phyloP scores from a whole-genome alignment of 1,140 invertebrate species.

The Armadillidium nasatum region DNA sequence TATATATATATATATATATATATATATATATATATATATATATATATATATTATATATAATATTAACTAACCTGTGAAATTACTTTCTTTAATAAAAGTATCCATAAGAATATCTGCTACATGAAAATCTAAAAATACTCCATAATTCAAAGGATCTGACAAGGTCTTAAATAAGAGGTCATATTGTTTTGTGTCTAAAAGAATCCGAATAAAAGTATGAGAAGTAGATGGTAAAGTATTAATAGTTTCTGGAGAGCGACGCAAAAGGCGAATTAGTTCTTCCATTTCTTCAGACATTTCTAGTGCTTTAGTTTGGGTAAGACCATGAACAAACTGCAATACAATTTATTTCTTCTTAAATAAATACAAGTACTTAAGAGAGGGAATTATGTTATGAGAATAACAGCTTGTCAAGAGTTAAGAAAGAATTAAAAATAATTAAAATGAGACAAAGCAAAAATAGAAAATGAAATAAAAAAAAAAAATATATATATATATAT shows the following conservation, averaged over 20 bases:
- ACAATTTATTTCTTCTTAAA: too few relatives aligned
- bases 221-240: slow-evolving; percentile 70
- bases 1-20: too few relatives aligned
- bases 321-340: too few relatives aligned
- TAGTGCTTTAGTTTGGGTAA: too few relatives aligned
- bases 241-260: slow-evolving; percentile 63
- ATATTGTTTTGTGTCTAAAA: slow-evolving; percentile 57
- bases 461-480: too few relatives aligned
- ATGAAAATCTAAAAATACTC: slow-evolving; percentile 79
- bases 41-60: background rate
- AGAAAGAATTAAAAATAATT: too few relatives aligned
- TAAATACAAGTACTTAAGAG: too few relatives aligned
- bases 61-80: slow-evolving; percentile 52
- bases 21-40: too few relatives aligned
- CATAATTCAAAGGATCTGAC: slow-evolving; percentile 77
- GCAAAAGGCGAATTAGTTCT: slow-evolving; percentile 64
- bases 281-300: slow-evolving; percentile 60
- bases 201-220: slow-evolving; percentile 69
- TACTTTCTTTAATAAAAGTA: slow-evolving; percentile 63
- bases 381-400: too few relatives aligned
- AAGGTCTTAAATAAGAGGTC: slow-evolving; percentile 67
- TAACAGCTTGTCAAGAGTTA: too few relatives aligned
- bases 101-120: slow-evolving; percentile 76
- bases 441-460: too few relatives aligned
- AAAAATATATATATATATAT: too few relatives aligned